phyloP scores from a whole-genome alignment of 2,797 vertebrate species.

The Enteromius afrohamiltoni region DNA sequence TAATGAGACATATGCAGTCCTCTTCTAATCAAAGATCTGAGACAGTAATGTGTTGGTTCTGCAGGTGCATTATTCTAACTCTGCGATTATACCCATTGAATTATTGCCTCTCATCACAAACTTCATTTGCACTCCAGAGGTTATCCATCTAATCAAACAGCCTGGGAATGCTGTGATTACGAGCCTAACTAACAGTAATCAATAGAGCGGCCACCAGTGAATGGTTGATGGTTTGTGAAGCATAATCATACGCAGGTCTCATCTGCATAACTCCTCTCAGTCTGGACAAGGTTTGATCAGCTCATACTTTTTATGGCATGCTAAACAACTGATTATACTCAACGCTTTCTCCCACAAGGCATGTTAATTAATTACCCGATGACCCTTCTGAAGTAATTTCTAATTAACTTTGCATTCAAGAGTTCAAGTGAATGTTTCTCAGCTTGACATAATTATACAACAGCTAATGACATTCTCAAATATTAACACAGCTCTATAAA shows the following conservation, averaged over 20 bases:
- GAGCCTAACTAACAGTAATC: conserved; percentile 34
- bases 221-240: conserved; percentile 31
- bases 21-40: conserved; percentile 35
- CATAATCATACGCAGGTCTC: conserved; percentile 25
- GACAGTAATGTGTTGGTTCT: conserved; percentile 35
- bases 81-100: conserved; percentile 20
- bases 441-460: conserved; percentile 72
- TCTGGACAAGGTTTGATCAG: conserved; percentile 20
- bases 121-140: conserved; percentile 10
- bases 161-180: conserved; percentile 33
- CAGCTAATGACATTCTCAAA: conserved; percentile 72
- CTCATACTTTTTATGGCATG: conserved; percentile 14
- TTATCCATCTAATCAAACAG: conserved; percentile 39
- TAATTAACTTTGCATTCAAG: conserved; percentile 73
- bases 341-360: conserved; percentile 13
- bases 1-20: background rate
- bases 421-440: conserved; percentile 71
- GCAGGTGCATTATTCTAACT: conserved; percentile 34
- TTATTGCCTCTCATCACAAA: conserved; percentile 21
- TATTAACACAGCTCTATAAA: conserved; percentile 72
- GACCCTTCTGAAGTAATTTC: conserved; percentile 64
- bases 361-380: conserved; percentile 32
- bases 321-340: conserved; percentile 9
- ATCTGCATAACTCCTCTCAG: conserved; percentile 28
- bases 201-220: conserved; percentile 33